Percentiles rank a stretch among this genome's conserved stretches.
Evolutionary conservation across 2,113 vertebrate genomes (phyloP).

Genomic region (Taxidea taxus): DNA sequence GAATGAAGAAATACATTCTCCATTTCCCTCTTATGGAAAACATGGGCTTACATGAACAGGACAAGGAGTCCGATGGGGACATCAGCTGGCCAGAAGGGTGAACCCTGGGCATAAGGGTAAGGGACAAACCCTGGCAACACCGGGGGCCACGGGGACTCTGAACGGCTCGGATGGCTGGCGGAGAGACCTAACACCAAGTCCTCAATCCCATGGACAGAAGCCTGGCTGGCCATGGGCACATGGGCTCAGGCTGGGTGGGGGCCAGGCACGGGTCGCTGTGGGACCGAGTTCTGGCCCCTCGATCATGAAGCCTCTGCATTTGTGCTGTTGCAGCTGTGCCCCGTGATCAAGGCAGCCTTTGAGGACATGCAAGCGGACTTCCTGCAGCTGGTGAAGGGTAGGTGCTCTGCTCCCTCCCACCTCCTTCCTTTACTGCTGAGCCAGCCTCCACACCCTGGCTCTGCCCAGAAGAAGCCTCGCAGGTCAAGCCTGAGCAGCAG

Average conservation of each 20-base stretch:
- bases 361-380: slow-evolving; percentile 1
- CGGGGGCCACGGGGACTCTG: not conserved
- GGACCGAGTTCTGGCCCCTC: not conserved
- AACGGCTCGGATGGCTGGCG: not conserved
- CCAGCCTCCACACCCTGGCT: not conserved
- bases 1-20: not conserved
- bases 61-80: not conserved
- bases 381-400: slow-evolving; percentile 36
- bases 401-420: not conserved
- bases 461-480: not conserved
- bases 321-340: slow-evolving; percentile 64
- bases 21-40: not conserved
- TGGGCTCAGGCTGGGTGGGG: not conserved
- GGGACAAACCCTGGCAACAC: not conserved
- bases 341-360: slow-evolving; percentile 39
- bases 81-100: not conserved
- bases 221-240: not conserved
- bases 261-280: rapidly evolving
- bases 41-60: not conserved
- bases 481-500: not conserved
- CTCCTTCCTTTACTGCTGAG: not conserved
- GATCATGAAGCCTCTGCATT: not conserved
- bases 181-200: not conserved
- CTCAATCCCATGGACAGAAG: not conserved
- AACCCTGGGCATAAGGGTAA: not conserved